Evolutionary conservation across 1,140 invertebrate genomes (phyloP), one percentile per base, ranked within the genome.

Genomic region (Saccostrea cuccullata): DNA sequence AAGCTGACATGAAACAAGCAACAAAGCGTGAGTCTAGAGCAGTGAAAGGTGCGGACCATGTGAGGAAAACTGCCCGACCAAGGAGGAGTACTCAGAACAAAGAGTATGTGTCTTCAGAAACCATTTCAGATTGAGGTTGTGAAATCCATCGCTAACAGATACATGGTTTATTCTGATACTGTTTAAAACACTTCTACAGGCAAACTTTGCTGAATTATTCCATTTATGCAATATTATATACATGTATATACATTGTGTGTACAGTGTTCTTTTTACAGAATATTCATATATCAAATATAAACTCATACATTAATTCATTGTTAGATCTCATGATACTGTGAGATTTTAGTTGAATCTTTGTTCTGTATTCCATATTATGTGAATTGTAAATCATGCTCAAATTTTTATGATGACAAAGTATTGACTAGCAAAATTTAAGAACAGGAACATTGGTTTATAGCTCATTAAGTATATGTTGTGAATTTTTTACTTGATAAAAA

Each of bases 211-310:
- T 67, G 47, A 47, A 47, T 47, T 36, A 77, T 77, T 77, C 70
- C 8, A 77, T 30, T 30, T 77, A 77, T 77, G 70, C 70, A 77
- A 77, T 77, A 77, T 30, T 77, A 30, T 15, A 77, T 15, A 77
- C 30, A 15, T 77, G 15, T 30, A 30, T 30, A 26, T 73, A 26
- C 6, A 17, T 20, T 8, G 47, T 47, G 47, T 47, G 47, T 47
- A 47, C 47, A 47, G 47, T 47, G 47, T 47, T 47, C 47, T 47
- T 20, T 64, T 64, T 64, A 64, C 58, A 20, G 15, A 64, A 64
- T 64, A 64, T 64, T 64, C n/a, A 64, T 64, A 64, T 64, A 64
- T 64, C 58, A 64, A 64, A 20, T 20, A 13, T 60, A 60, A 64
- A 64, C n/a, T 20, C 58, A 60, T 20, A 20, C 1, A 60, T 60